Base-by-base conservation (phyloP, 2,888 invertebrate species). In the Lampropteryx suffumata region DNA sequence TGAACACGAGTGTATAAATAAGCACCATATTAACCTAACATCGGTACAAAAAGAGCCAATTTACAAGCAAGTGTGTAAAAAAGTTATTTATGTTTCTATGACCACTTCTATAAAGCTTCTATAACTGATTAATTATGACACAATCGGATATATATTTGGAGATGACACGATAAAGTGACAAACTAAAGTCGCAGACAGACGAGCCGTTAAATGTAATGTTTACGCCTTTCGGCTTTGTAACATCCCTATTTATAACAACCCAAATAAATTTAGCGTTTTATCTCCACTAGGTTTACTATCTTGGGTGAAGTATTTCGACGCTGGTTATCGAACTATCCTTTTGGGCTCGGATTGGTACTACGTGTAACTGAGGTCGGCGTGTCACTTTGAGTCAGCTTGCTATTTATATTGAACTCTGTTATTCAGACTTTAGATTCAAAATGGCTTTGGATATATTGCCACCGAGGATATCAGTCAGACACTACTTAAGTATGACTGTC, bases 241-340 rank as follows among this genome's bases (percentile, higher is more conserved):
- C 53, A 48, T 39, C 48, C 53, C 44, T 53, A 48, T 62, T 62
- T 56, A 59, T 62, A 56, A 57, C 54, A 39, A 57, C 56, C 57
- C 54, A 60, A 59, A 62, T 62, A 62, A 62, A 62, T 62, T 56
- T 50, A 50, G 43, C 57, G 57, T 59, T 59, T 59, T 62, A 62
- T 62, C 57, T 59, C 40, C 51, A 43, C 44, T 54, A 51, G 58
- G 52, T 53, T 42, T 43, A 39, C 39, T 50, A 50, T 57, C 57
- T 14, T 26, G 49, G 28, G 42, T 50, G 59, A 53, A 55, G 50
- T 57, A 59, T 57, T 52, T 30, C 29, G 34, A 8, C 24, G 13
- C 26, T 29, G 53, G 28, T 44, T 43, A 50, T 55, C 43, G 39
- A 39, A 30, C 39, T 35, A 29, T 49, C 44, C 41, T 30, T 41